Conservation (phyloP, 2,888 invertebrate species). For the Bedellia somnulentella region DNA sequence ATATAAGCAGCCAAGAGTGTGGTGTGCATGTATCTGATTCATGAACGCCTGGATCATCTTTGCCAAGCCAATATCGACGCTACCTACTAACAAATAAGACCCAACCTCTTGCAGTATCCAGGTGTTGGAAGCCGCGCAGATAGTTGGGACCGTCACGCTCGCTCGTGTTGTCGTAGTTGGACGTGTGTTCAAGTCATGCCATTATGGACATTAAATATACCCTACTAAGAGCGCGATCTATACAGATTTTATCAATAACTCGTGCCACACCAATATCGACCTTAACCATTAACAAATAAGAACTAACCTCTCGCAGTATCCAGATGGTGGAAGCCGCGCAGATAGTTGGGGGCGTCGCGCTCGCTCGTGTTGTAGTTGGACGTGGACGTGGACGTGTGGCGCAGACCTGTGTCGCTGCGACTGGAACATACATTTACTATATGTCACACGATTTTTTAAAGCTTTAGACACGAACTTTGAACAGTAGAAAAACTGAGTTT, state of each 20-base stretch:
- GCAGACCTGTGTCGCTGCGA: slow-evolving; percentile 79
- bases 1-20: too few species aligned
- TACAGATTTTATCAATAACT: neutral
- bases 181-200: too few species aligned
- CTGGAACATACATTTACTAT: slow-evolving; percentile 16
- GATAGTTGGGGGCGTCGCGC: slow-evolving; percentile 74
- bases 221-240: neutral
- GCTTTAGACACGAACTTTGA: slow-evolving; percentile 1
- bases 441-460: slow-evolving; percentile 6
- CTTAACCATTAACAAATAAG: neutral
- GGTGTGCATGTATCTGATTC: too few species aligned
- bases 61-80: too few species aligned
- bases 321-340: slow-evolving; percentile 67
- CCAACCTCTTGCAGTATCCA: too few species aligned
- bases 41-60: too few species aligned
- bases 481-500: too few species aligned
- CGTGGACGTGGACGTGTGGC: slow-evolving; percentile 83
- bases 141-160: slow-evolving; percentile 77
- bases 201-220: too few species aligned
- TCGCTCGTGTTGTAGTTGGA: slow-evolving; percentile 82
- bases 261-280: neutral
- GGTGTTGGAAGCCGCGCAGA: slow-evolving; percentile 65
- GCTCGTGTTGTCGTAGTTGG: slow-evolving; percentile 80
- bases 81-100: too few species aligned
- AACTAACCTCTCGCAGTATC: too few species aligned